Conservation (phyloP, 2,113 vertebrate genomes). For the Nycticryphes semicollaris region DNA sequence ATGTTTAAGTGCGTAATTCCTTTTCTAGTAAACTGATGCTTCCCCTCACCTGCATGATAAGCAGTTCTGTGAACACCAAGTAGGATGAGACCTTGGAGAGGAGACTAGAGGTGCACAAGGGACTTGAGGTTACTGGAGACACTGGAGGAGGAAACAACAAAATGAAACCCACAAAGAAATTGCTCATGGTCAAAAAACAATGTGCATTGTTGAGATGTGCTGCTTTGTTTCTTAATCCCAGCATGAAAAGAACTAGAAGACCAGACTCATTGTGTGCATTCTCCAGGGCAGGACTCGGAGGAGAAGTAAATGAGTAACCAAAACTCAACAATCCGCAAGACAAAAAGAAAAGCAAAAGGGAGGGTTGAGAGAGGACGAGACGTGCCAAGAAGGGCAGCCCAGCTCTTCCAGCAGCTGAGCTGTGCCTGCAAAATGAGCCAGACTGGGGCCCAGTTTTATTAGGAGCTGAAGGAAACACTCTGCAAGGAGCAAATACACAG, state of each 20-base stretch:
- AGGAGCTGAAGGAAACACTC: neutral
- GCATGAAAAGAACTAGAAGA: neutral
- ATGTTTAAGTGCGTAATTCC: slow-evolving; percentile 20
- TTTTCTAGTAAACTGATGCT: neutral
- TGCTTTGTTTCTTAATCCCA: neutral
- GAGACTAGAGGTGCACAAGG: neutral
- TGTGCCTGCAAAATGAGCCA: neutral
- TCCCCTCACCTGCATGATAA: neutral
- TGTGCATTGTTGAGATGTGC: neutral
- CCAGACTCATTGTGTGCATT: neutral
- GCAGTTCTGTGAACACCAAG: neutral
- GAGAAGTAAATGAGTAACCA: neutral
- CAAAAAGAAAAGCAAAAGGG: neutral
- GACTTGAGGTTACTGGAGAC: neutral
- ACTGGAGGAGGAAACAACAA: neutral
- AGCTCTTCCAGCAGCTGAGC: neutral
- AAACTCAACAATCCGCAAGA: neutral
- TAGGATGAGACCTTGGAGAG: neutral
- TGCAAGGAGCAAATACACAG: neutral
- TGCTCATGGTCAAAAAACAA: neutral
- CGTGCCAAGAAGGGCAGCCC: neutral
- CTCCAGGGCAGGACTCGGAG: neutral
- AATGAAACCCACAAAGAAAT: neutral
- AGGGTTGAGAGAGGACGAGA: neutral
- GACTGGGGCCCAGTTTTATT: neutral